Base-by-base conservation (phyloP, 1,140 invertebrate genomes). In the Drosophila sturtevanti region DNA sequence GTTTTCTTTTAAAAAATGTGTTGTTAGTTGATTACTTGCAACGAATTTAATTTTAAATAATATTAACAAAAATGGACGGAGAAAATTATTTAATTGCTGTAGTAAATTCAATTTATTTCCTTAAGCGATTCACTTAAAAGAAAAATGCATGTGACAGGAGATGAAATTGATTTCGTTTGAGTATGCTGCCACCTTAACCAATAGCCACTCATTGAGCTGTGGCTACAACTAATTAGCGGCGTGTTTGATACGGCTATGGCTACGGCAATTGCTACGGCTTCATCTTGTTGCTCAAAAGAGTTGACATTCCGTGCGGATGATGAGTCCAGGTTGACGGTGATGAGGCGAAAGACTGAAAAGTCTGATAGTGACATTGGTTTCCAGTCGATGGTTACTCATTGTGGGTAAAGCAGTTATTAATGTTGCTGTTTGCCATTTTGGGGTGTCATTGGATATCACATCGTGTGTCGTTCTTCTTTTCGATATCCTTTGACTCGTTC, bases 171-270 rank as follows among this genome's bases (percentile, higher is more conserved):
- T 37, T 27, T 51, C 9, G 21, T 6, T 31, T 4, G 27, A 31
- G 27, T 31, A 31, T 31, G 27, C 0, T n/a, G 9, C 11, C 24
- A 9, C 1, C 16, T 38, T 10, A 44, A 44, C 41, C 41, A 7
- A 21, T 18, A 21, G 16, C 4, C 9, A 21, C 10, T 18, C 27
- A 37, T 56, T 67, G 68, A 68, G 21, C 68, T 68, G 64, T 41
- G 63, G 72, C 63, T 62, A 58, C 64, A 75, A 75, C 72, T 75
- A 75, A 75, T 75, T 75, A 75, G 72, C 68, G 52, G 72, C 72
- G 11, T 12, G 31, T n/a, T 14, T 31, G 21, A 27, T 22, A 27
- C 37, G 52, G 56, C 54, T 66, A 48, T n/a, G n/a, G n/a, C n/a
- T n/a, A n/a, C n/a, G n/a, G n/a, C n/a, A n/a, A n/a, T 70, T 78